Conservation (phyloP, 2,888 invertebrate genomes). For the Exocentrus adspersus region DNA sequence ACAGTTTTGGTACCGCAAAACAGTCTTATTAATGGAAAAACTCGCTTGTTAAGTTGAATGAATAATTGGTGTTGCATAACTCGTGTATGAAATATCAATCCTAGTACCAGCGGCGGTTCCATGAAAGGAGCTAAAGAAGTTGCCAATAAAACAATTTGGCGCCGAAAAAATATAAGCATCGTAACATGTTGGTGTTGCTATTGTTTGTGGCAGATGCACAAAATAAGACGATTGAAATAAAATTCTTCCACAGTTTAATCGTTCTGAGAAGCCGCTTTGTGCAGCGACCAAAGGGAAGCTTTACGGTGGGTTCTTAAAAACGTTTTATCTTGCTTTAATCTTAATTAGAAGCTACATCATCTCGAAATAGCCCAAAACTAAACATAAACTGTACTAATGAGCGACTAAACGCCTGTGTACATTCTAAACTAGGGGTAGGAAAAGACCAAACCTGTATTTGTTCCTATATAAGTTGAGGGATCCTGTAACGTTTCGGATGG, state of each 20-base stretch:
- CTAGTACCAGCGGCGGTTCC: not conserved
- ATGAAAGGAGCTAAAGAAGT: no score
- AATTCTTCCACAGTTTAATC: constrained; percentile 10
- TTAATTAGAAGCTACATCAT: constrained; percentile 32
- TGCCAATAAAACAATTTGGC: not conserved
- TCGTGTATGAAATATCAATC: not conserved
- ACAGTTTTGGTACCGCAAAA: constrained; percentile 2
- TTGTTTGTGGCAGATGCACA: not conserved
- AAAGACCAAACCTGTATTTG: no score
- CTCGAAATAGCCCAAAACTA: constrained; percentile 38
- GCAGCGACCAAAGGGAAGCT: constrained; percentile 11
- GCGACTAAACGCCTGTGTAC: no score
- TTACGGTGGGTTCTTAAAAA: constrained; percentile 20
- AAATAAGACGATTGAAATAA: not conserved
- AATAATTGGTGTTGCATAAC: not conserved
- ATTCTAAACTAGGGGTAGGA: no score
- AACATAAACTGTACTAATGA: constrained; percentile 40
- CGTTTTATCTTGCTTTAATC: constrained; percentile 19
- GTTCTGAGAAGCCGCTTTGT: constrained; percentile 4
- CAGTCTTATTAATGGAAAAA: constrained; percentile 6
- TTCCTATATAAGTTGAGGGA: no score
- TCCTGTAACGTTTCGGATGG: constrained; percentile 19
- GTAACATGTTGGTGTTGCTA: no score
- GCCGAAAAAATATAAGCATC: not conserved
- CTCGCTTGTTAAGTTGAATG: not conserved